These are phyloP conservation scores for Luperina testacea DNA, from an alignment of 2,888 invertebrate species.

Conservation along the genomic window DNA sequence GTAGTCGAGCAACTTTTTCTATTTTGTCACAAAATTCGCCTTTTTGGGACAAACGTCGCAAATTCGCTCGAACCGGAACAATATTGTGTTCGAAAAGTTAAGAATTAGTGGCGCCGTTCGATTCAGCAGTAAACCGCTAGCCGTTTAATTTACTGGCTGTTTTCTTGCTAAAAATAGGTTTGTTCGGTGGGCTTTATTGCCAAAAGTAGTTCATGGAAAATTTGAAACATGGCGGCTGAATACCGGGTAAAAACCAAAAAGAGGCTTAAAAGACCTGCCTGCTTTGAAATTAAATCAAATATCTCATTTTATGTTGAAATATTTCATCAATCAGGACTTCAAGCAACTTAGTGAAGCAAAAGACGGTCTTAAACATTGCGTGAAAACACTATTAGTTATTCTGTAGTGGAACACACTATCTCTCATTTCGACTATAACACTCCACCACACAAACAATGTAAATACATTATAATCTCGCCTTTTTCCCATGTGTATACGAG, in stretches of 20 bases:
- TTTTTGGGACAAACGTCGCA: slow-evolving; percentile 17
- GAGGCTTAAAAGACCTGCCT: too few species aligned
- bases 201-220: slow-evolving; percentile 28
- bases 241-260: neutral
- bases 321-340: neutral
- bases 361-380: too few species aligned
- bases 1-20: slow-evolving; percentile 8
- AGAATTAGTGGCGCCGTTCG: slow-evolving; percentile 42
- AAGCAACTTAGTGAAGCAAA: too few species aligned
- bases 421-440: too few species aligned
- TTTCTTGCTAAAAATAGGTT: slow-evolving; percentile 42
- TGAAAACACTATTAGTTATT: too few species aligned
- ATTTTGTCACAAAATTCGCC: slow-evolving; percentile 5
- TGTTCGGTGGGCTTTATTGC: slow-evolving; percentile 40
- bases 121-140: slow-evolving; percentile 36
- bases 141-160: slow-evolving; percentile 42
- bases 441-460: too few species aligned
- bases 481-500: too few species aligned
- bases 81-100: slow-evolving; percentile 44
- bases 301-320: neutral
- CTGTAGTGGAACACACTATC: too few species aligned
- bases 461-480: too few species aligned
- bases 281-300: neutral
- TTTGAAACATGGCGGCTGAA: slow-evolving; percentile 14
- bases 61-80: slow-evolving; percentile 28